Conservation (phyloP, 1,140 invertebrate genomes). For the Penaeus japonicus region DNA sequence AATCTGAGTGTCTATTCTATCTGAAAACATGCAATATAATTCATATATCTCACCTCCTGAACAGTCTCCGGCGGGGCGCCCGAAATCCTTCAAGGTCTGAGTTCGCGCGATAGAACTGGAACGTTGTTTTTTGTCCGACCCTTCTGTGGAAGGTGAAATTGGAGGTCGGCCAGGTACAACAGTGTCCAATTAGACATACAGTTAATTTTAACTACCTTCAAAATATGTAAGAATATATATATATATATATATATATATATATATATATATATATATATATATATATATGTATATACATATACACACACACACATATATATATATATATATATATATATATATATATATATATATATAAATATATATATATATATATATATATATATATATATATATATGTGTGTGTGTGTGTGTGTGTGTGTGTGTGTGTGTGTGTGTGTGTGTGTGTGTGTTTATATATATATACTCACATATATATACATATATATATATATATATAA, state of each 20-base stretch:
- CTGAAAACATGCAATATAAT: no score
- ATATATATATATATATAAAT: not conserved
- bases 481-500: not conserved
- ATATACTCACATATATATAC: not conserved
- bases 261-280: not conserved
- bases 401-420: not conserved
- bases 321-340: not conserved
- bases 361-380: not conserved
- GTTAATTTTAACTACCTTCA: no score
- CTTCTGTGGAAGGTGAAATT: no score
- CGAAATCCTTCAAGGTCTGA: no score
- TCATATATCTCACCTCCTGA: no score
- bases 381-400: not conserved
- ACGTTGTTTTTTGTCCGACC: no score
- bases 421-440: not conserved
- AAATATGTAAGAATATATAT: not conserved
- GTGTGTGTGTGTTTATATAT: not conserved
- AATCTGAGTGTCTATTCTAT: no score
- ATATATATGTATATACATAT: not conserved
- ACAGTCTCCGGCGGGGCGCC: no score
- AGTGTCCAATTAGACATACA: no score
- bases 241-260: not conserved
- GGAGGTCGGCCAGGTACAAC: no score
- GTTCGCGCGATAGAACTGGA: no score
- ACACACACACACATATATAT: not conserved